Conservation (phyloP, 2,113 vertebrate genomes). For the Rhabdomys dilectus region DNA sequence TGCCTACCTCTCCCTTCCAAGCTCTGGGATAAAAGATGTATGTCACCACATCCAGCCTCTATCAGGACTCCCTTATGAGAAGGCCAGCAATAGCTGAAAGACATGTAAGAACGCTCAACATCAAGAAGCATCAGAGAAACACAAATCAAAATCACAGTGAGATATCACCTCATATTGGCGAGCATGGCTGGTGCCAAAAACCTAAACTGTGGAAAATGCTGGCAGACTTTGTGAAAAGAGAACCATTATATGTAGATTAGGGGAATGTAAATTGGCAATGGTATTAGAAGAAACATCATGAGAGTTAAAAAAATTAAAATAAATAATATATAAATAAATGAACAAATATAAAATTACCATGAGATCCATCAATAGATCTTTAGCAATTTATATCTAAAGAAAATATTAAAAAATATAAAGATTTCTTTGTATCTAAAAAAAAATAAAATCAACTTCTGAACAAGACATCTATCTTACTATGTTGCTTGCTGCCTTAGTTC, state of each 20-base stretch:
- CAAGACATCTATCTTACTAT: neutral
- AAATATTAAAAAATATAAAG: neutral
- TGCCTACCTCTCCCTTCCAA: neutral
- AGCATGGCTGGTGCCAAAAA: neutral
- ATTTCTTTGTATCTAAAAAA: neutral
- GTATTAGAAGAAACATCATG: neutral
- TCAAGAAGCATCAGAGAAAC: neutral
- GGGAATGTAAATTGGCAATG: neutral
- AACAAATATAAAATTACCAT: neutral
- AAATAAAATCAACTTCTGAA: neutral
- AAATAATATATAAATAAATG: neutral
- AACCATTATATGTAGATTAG: neutral
- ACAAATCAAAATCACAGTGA: neutral
- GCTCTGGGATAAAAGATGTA: neutral
- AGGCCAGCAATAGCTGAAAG: neutral
- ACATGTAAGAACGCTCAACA: neutral
- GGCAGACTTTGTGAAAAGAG: neutral
- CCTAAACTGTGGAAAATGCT: neutral
- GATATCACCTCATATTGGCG: neutral
- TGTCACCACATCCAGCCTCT: neutral
- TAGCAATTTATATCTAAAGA: neutral
- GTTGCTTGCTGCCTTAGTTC: neutral
- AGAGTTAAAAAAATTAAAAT: neutral
- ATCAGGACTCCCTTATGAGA: neutral
- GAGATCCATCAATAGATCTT: neutral